A percentile compares a stretch with the other conserved stretches of the same genome.
Evolutionary conservation across 1,140 invertebrate genomes (phyloP).

Genomic region (Lethrus apterus): DNA sequence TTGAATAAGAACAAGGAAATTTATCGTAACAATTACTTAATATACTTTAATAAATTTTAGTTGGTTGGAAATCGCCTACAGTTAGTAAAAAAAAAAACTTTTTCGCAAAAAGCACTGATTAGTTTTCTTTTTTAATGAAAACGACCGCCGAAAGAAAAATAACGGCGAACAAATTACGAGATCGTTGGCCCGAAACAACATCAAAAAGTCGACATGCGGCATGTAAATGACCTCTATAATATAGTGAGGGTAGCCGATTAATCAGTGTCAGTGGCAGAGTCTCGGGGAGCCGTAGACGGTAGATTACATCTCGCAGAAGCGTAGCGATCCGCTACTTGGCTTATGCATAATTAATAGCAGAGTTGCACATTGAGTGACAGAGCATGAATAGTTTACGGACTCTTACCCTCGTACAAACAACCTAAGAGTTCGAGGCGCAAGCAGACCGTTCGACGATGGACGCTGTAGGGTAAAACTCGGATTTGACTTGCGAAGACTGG

Average conservation of each 20-base stretch:
- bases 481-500: slow-evolving; percentile 58
- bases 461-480: slow-evolving; percentile 59
- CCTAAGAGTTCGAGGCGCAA: slow-evolving; percentile 62
- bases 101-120: slow-evolving; percentile 8
- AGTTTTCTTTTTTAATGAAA: slow-evolving; percentile 11
- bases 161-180: slow-evolving; percentile 9
- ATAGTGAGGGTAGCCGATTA: slow-evolving; percentile 15
- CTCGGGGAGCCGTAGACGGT: slow-evolving; percentile 8
- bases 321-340: slow-evolving; percentile 12
- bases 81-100: neutral
- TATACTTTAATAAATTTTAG: neutral
- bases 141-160: slow-evolving; percentile 1
- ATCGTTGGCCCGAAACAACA: slow-evolving; percentile 8
- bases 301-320: slow-evolving; percentile 15
- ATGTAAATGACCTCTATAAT: slow-evolving; percentile 18
- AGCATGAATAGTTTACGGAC: slow-evolving; percentile 18
- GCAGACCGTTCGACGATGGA: slow-evolving; percentile 61
- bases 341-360: slow-evolving; percentile 19
- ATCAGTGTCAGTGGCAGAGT: slow-evolving; percentile 18
- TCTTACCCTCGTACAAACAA: slow-evolving; percentile 53
- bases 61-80: neutral
- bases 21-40: neutral
- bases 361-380: slow-evolving; percentile 17
- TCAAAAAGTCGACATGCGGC: slow-evolving; percentile 14
- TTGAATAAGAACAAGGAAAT: neutral